Conservation (phyloP, 2,888 invertebrate genomes). For the Andrena fulva region DNA sequence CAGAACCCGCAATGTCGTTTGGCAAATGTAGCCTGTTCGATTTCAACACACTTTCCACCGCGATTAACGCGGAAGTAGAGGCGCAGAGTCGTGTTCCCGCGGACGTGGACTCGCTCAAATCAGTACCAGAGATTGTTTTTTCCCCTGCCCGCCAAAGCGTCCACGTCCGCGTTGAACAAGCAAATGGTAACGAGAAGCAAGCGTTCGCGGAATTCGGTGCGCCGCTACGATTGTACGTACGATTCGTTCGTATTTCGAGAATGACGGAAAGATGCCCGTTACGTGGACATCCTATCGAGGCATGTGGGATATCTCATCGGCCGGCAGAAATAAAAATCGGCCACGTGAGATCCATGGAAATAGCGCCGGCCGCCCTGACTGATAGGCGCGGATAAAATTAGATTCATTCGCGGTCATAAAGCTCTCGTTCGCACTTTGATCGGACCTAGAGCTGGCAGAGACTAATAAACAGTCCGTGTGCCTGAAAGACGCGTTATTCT, state of each 20-base stretch:
- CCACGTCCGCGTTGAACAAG: background rate
- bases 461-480: conserved; percentile 36
- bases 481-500: conserved; percentile 28
- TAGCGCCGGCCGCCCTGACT: background rate
- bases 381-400: conserved; percentile 40
- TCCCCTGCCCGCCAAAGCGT: background rate
- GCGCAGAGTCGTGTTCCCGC: conserved; percentile 8
- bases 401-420: conserved; percentile 39
- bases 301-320: conserved; percentile 24
- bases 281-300: conserved; percentile 1
- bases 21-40: conserved; percentile 27
- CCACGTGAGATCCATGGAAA: conserved; percentile 20
- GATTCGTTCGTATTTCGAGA: conserved; percentile 2
- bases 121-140: background rate
- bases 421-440: conserved; percentile 34
- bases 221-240: background rate
- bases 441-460: background rate
- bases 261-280: background rate
- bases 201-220: background rate
- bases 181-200: conserved; percentile 1
- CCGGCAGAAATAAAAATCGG: conserved; percentile 32
- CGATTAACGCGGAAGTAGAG: conserved; percentile 54
- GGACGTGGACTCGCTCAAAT: background rate
- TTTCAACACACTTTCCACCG: conserved; percentile 43
- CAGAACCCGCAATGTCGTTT: conserved; percentile 10